Base-by-base conservation (phyloP, 2,888 invertebrate species). In the Neoaliturus tenellus region DNA sequence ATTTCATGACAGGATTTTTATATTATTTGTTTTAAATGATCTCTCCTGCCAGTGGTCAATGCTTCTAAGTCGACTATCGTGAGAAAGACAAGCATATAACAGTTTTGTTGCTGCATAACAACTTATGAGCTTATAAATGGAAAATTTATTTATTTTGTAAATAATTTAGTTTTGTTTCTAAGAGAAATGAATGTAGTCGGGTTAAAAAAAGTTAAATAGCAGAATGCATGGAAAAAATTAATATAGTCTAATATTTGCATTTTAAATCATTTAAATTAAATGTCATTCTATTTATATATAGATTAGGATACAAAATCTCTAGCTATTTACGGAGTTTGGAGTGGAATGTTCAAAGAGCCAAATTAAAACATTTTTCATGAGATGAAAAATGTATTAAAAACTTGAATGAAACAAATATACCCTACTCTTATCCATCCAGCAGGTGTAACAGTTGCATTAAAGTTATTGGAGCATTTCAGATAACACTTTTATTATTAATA, bases 61-160 rank as follows among this genome's bases (percentile, higher is more conserved):
- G 71, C 71, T 23, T 71, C 41, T 71, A 20, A 71, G 41, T 67
- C 17, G n/a, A 62, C 4, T 67, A 12, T 35, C n/a, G 35, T 31
- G 31, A n/a, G 28, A 17, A 20, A 71, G 39, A 35, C 41, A 39
- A 39, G 28, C 3, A 25, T 67, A 3, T 20, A 35, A 39, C 71
- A 33, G n/a, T n/a, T n/a, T n/a, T 31, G 20, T 33, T 55, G 8
- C 67, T 67, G n/a, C 5, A 67, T 5, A 31, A 35, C 23, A 23
- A 71, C 39, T 71, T 39, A 39, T 71, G 71, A 71, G 71, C 71
- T 71, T 71, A 71, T n/a, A 23, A 23, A 3, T 71, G 39, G 23
- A 20, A 28, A 62, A 23, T 71, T 71, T 71, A 71, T 71, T 41
- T 71, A 39, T 71, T n/a, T 39, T 71, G 71, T 71, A 71, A 71